Percentiles rank a stretch among this genome's conserved stretches.
These are phyloP conservation scores for Acanthosepion pharaonis DNA, from an alignment of 2,888 invertebrate species.

Conservation along the genomic window DNA sequence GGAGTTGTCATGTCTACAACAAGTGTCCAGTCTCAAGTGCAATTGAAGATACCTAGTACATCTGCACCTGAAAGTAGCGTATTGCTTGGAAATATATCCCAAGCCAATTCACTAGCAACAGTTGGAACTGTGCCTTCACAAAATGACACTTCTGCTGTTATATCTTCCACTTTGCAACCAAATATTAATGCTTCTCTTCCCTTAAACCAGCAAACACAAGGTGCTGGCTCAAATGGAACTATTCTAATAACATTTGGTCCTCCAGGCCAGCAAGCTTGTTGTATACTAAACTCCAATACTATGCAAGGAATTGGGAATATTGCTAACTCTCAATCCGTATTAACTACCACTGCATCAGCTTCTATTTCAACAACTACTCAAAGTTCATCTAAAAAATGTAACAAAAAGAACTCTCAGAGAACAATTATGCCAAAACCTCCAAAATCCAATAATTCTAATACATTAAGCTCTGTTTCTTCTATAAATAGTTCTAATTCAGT, in stretches of 20 bases:
- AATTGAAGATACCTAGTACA: background rate
- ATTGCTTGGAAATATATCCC: constrained; percentile 7
- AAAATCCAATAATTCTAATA: constrained; percentile 15
- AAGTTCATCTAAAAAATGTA: constrained; percentile 52
- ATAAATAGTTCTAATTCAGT: constrained; percentile 52
- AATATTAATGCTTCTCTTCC: constrained; percentile 36
- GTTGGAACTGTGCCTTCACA: constrained; percentile 46
- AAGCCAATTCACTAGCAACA: background rate
- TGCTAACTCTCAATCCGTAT: background rate
- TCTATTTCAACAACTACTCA: constrained; percentile 37
- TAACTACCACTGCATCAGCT: constrained; percentile 33
- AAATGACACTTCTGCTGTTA: background rate
- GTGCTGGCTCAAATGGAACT: constrained; percentile 60
- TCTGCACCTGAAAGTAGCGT: constrained; percentile 39
- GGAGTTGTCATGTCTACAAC: constrained; percentile 35
- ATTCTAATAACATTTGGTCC: constrained; percentile 68
- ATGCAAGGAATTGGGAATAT: constrained; percentile 57
- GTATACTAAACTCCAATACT: constrained; percentile 65
- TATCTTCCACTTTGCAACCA: constrained; percentile 37
- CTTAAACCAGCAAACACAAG: constrained; percentile 41
- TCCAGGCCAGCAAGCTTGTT: constrained; percentile 64
- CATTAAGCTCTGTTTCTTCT: constrained; percentile 44
- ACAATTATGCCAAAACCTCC: constrained; percentile 63
- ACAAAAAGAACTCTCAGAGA: constrained; percentile 58
- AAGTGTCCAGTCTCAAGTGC: constrained; percentile 2